Evolutionary conservation across 2,113 vertebrate genomes (phyloP).

Genomic region (Aix galericulata): DNA sequence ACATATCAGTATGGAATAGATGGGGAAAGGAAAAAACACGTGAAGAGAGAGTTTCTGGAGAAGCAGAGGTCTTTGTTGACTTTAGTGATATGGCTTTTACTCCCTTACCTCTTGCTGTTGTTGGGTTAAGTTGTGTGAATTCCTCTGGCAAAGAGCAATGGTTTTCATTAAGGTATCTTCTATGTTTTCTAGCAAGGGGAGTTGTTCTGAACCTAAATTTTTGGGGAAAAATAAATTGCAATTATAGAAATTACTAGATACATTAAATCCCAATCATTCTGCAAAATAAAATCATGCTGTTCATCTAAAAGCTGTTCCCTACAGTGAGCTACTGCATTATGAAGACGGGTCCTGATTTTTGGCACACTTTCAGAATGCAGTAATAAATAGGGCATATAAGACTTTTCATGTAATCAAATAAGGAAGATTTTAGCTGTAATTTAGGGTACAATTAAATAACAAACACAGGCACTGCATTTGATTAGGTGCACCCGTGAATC

Average conservation of each 20-base stretch:
- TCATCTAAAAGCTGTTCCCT: neutral
- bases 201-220: conserved; percentile 46
- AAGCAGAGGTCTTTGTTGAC: neutral
- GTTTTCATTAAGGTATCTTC: conserved; percentile 84
- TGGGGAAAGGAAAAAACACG: fast-evolving
- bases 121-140: conserved; percentile 87
- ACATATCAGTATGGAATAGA: fast-evolving
- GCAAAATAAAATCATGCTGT: neutral
- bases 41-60: neutral
- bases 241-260: neutral
- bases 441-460: neutral
- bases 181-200: conserved; percentile 71
- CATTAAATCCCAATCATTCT: neutral
- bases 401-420: neutral
- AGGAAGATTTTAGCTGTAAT: neutral
- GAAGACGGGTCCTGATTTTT: neutral
- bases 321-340: neutral
- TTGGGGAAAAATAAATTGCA: neutral
- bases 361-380: neutral
- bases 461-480: neutral
- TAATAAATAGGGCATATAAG: neutral
- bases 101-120: conserved; percentile 89
- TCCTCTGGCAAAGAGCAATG: conserved; percentile 88
- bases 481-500: neutral
- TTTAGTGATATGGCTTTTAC: neutral